phyloP scores from a whole-genome alignment of 2,797 vertebrate species.

The Ptychobarbus kaznakovi region DNA sequence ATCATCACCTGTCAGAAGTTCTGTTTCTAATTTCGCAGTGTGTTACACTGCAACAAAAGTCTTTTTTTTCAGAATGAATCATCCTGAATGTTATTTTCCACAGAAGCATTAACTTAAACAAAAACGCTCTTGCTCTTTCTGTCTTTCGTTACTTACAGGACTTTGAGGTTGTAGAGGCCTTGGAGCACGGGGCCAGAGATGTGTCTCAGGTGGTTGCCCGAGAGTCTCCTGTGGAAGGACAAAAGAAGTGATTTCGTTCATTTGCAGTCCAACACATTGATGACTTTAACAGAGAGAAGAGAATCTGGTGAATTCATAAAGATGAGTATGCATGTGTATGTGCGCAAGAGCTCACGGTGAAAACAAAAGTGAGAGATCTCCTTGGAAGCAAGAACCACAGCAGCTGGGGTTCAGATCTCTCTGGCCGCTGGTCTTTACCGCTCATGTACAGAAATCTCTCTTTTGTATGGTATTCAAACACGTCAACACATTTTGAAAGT shows the following conservation, averaged over 20 bases:
- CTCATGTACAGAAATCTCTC: slow-evolving; percentile 9
- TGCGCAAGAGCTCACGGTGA: neutral
- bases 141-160: slow-evolving; percentile 85
- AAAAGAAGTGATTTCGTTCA: slow-evolving; percentile 50
- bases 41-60: slow-evolving; percentile 5
- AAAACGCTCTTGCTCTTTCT: neutral
- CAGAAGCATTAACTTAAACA: slow-evolving; percentile 30
- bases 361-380: slow-evolving; percentile 35
- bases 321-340: slow-evolving; percentile 28
- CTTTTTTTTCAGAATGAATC: slow-evolving; percentile 19
- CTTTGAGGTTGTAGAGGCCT: slow-evolving; percentile 92
- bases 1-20: slow-evolving; percentile 16
- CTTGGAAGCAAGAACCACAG: slow-evolving; percentile 36
- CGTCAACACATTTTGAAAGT: slow-evolving; percentile 28
- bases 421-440: slow-evolving; percentile 14
- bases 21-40: slow-evolving; percentile 19
- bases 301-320: slow-evolving; percentile 49
- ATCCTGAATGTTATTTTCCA: slow-evolving; percentile 22
- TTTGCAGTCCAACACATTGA: slow-evolving; percentile 54
- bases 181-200: slow-evolving; percentile 88
- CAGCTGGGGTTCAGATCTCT: slow-evolving; percentile 47
- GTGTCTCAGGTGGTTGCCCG: slow-evolving; percentile 91
- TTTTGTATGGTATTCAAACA: slow-evolving; percentile 36
- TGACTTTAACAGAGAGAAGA: slow-evolving; percentile 58
- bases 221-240: slow-evolving; percentile 84